phyloP scores from a whole-genome alignment of 2,888 invertebrate genomes.

The Drosophila kambysellisi region DNA sequence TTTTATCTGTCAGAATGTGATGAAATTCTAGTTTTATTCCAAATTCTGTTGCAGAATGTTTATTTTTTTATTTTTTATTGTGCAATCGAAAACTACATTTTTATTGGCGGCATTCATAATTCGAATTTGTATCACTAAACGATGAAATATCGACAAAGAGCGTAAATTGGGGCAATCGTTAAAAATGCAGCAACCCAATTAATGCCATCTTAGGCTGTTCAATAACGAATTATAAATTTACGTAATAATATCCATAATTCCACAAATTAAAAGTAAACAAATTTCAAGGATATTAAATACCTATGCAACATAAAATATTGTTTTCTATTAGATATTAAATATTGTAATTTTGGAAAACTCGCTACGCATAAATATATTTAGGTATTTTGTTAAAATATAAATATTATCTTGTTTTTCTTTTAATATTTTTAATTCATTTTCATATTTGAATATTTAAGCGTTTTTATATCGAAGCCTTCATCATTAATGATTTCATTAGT shows the following conservation, averaged over 20 bases:
- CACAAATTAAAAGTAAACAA: constrained; percentile 26
- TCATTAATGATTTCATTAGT: neutral
- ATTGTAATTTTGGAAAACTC: neutral
- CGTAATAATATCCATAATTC: constrained; percentile 22
- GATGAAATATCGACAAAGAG: neutral
- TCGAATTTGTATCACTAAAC: neutral
- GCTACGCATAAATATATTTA: too few species aligned
- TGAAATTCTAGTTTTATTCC: constrained; percentile 25
- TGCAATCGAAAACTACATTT: constrained; percentile 2
- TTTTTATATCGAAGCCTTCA: neutral
- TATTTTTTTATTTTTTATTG: neutral
- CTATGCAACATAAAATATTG: neutral
- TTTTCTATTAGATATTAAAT: neutral
- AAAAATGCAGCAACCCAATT: constrained; percentile 10
- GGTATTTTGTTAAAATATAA: neutral
- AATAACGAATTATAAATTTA: constrained; percentile 14
- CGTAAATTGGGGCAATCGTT: neutral
- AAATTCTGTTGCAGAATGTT: constrained; percentile 15
- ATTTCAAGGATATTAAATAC: constrained; percentile 6
- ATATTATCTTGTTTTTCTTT: neutral
- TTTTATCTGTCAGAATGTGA: constrained; percentile 34
- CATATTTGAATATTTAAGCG: neutral
- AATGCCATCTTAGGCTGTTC: constrained; percentile 11
- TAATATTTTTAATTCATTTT: neutral
- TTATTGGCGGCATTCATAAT: constrained; percentile 18